These are phyloP conservation scores for Strigamia crassipes DNA, from an alignment of 2,888 invertebrate species.

Conservation along the genomic window DNA sequence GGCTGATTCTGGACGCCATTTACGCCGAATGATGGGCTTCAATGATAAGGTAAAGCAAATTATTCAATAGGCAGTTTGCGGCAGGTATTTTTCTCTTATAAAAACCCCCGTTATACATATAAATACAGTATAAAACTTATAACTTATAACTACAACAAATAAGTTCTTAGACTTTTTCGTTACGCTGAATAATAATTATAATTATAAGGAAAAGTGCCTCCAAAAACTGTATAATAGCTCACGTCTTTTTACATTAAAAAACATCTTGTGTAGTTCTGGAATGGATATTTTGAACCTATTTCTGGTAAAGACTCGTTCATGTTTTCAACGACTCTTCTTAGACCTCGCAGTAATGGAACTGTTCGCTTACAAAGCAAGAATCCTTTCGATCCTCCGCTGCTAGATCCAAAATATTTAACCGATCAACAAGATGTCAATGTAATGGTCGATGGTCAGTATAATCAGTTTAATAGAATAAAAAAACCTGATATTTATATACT, in stretches of 20 bases:
- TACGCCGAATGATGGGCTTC: conserved; percentile 79
- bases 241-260: too few species aligned
- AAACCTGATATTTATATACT: background rate
- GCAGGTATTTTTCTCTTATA: too few species aligned
- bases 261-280: conserved; percentile 52
- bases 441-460: conserved; percentile 72
- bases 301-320: conserved; percentile 72
- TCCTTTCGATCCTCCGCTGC: conserved; percentile 83
- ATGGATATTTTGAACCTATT: conserved; percentile 69
- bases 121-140: too few species aligned
- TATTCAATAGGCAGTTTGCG: too few species aligned
- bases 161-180: too few species aligned
- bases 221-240: too few species aligned
- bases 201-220: too few species aligned
- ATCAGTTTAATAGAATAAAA: background rate
- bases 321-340: conserved; percentile 73
- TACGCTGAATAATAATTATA: too few species aligned
- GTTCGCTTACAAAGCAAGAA: conserved; percentile 75
- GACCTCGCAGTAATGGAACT: conserved; percentile 75
- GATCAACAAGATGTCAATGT: conserved; percentile 77
- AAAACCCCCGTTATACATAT: too few species aligned
- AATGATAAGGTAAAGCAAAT: conserved; percentile 63
- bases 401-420: conserved; percentile 90
- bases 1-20: conserved; percentile 78
- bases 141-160: too few species aligned